Conservation (phyloP, 1,140 invertebrate genomes). For the Micrasema minimum region DNA sequence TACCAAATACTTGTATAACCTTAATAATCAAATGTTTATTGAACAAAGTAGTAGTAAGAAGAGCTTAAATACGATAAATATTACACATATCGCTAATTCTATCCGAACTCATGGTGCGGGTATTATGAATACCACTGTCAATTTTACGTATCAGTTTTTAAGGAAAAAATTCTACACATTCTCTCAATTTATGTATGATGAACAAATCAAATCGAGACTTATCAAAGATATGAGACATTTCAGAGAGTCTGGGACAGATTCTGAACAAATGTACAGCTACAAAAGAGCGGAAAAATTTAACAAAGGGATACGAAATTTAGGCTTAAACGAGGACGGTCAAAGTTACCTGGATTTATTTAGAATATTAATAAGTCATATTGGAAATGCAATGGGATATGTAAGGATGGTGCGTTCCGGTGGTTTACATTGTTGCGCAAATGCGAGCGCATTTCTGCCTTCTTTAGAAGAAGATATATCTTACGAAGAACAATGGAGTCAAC, state of each 20-base stretch:
- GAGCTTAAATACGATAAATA: conserved; percentile 95
- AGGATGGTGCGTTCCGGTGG: conserved; percentile 94
- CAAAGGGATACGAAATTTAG: conserved; percentile 89
- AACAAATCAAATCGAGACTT: conserved; percentile 96
- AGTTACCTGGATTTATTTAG: conserved; percentile 95
- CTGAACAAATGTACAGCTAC: conserved; percentile 79
- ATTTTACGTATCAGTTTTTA: conserved; percentile 97
- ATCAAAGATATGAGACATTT: conserved; percentile 88
- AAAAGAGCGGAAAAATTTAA: conserved; percentile 96
- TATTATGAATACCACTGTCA: conserved; percentile 97
- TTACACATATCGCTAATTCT: conserved; percentile 96
- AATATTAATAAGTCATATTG: conserved; percentile 92
- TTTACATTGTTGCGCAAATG: conserved; percentile 90
- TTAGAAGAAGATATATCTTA: conserved; percentile 79
- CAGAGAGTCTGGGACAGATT: conserved; percentile 67
- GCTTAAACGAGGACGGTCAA: conserved; percentile 82
- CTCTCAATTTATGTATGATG: conserved; percentile 98
- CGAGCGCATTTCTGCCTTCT: conserved; percentile 90
- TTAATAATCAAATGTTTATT: conserved; percentile 97
- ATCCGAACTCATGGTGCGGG: conserved; percentile 97
- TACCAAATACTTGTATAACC: conserved; percentile 92
- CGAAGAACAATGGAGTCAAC: conserved; percentile 66
- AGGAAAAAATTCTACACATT: conserved; percentile 94
- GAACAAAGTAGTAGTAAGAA: conserved; percentile 93
- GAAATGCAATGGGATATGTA: conserved; percentile 97